Percentiles rank a stretch among this genome's conserved stretches.
Evolutionary conservation across 2,113 vertebrate species (phyloP).

Genomic region (Buteo buteo): DNA sequence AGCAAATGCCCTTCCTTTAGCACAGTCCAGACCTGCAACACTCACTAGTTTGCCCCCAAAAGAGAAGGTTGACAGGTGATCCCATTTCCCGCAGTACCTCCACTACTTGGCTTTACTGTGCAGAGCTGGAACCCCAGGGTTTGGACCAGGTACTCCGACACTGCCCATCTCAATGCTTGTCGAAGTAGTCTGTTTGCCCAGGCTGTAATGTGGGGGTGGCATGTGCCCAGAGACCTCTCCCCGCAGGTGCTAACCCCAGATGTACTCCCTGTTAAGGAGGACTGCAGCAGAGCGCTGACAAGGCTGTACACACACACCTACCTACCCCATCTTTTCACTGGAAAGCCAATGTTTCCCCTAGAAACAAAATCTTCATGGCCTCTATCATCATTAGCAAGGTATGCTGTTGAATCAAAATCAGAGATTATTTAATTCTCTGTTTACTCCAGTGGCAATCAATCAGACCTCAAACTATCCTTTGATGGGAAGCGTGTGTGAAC

Average conservation of each 20-base stretch:
- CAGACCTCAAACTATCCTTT: neutral
- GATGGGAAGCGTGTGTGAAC: neutral
- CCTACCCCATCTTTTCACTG: neutral
- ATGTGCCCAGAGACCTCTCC: neutral
- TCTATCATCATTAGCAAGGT: neutral
- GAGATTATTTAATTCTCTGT: neutral
- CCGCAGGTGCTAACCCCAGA: neutral
- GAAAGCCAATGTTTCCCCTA: neutral
- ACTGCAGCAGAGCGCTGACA: neutral
- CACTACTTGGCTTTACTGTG: neutral
- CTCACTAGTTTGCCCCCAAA: neutral
- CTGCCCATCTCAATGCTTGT: neutral
- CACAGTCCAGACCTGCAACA: neutral
- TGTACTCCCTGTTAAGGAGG: neutral
- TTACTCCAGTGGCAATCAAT: neutral
- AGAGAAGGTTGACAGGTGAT: neutral
- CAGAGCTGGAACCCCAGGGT: neutral
- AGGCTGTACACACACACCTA: neutral
- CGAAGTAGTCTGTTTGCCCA: neutral
- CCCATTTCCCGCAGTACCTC: neutral
- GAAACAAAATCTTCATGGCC: neutral
- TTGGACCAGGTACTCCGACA: rapidly evolving
- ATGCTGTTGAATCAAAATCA: neutral
- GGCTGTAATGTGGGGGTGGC: neutral
- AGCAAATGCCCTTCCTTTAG: neutral